Percentiles rank a stretch among this genome's conserved stretches.
Conservation (phyloP, 2,113 vertebrate species). For the Rhipidura dahli region DNA sequence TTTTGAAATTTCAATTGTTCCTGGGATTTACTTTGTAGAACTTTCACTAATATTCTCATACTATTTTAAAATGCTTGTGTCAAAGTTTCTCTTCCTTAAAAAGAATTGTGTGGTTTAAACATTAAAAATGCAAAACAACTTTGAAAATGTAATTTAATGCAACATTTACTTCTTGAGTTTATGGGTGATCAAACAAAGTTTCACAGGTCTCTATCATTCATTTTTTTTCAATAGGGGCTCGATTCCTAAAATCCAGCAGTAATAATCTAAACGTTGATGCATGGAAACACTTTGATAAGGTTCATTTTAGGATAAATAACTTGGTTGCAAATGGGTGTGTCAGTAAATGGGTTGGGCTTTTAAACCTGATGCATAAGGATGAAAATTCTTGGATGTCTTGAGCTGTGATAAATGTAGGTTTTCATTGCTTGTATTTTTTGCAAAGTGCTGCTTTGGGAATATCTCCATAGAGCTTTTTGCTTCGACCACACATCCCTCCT, state of each 20-base stretch:
- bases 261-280: not conserved
- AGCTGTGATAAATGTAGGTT: not conserved
- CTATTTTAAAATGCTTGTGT: not conserved
- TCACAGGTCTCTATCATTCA: not conserved
- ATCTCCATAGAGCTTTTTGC: not conserved
- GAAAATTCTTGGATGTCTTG: not conserved
- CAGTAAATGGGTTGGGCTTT: not conserved
- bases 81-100: not conserved
- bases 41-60: not conserved
- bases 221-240: not conserved
- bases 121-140: not conserved
- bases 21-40: not conserved
- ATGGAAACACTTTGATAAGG: not conserved
- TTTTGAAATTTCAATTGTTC: not conserved
- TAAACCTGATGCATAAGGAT: not conserved
- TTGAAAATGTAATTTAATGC: not conserved
- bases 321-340: not conserved
- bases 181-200: not conserved
- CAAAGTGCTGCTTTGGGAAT: not conserved
- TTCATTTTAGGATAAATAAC: not conserved
- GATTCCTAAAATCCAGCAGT: not conserved
- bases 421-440: not conserved
- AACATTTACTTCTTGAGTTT: not conserved
- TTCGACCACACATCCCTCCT: not conserved
- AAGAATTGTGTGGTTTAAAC: not conserved